Evolutionary conservation across 2,888 invertebrate species (phyloP).

Genomic region (Palloptera scutellata): DNA sequence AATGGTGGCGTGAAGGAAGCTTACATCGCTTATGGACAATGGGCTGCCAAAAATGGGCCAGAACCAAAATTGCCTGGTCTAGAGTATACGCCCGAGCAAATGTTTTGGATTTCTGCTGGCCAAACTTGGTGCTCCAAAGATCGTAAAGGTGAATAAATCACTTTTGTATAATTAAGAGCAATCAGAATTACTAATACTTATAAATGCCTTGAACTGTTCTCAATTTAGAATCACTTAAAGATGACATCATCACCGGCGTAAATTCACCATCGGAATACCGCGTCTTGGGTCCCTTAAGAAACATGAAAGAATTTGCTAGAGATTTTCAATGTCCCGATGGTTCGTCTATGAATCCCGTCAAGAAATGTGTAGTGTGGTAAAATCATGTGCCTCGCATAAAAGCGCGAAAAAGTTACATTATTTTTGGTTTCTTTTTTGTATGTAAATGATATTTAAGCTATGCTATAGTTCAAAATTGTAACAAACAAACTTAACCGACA

Average conservation of each 20-base stretch:
- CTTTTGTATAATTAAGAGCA: too few species aligned
- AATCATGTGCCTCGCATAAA: too few species aligned
- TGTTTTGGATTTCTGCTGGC: constrained; percentile 86
- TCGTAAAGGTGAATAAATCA: constrained; percentile 65
- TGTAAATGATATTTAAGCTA: too few species aligned
- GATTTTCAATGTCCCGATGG: constrained; percentile 88
- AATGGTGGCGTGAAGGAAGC: constrained; percentile 93
- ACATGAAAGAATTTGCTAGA: constrained; percentile 88
- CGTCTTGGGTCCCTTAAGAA: constrained; percentile 91
- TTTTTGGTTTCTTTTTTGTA: too few species aligned
- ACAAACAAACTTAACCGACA: too few species aligned
- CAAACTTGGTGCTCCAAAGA: constrained; percentile 90
- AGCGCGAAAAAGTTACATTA: too few species aligned
- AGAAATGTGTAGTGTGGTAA: constrained; percentile 91
- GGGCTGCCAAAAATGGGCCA: constrained; percentile 73
- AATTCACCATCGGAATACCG: constrained; percentile 82
- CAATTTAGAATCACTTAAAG: constrained; percentile 70
- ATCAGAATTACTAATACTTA: too few species aligned
- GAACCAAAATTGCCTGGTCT: constrained; percentile 78
- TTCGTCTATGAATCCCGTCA: constrained; percentile 90
- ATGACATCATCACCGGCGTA: constrained; percentile 83
- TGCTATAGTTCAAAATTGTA: too few species aligned
- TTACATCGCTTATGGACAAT: constrained; percentile 82
- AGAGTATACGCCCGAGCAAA: constrained; percentile 73
- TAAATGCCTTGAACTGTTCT: too few species aligned